phyloP scores from a whole-genome alignment of 2,797 vertebrate species.

The Lacerta viridis region DNA sequence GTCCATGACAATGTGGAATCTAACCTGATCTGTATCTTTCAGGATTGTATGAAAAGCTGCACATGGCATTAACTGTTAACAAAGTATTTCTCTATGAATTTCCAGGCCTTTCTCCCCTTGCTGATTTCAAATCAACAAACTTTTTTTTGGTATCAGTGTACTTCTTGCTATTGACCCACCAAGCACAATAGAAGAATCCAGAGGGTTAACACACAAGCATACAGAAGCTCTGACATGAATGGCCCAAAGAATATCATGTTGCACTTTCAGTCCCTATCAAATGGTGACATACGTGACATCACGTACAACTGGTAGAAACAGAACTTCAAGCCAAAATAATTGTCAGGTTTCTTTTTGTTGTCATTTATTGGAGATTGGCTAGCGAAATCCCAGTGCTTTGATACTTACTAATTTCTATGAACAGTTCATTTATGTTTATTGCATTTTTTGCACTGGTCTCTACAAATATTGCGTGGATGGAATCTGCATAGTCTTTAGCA shows the following conservation, averaged over 20 bases:
- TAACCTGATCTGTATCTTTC: background rate
- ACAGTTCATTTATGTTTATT: constrained; percentile 99
- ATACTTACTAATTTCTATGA: constrained; percentile 99
- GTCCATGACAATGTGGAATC: background rate
- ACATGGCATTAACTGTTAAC: background rate
- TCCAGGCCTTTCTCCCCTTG: constrained; percentile 16
- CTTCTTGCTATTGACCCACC: constrained; percentile 34
- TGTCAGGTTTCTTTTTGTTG: constrained; percentile 28
- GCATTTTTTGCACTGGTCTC: constrained; percentile 98
- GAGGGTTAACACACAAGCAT: constrained; percentile 13
- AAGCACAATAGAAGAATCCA: constrained; percentile 13
- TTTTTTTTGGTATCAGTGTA: constrained; percentile 14
- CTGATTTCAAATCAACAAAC: constrained; percentile 38
- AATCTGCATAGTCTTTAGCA: constrained; percentile 98
- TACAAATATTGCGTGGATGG: constrained; percentile 97
- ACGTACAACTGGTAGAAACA: background rate
- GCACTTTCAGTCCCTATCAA: background rate
- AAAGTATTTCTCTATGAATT: background rate
- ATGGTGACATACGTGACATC: background rate
- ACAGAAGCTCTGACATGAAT: constrained; percentile 27
- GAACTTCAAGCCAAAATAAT: constrained; percentile 16
- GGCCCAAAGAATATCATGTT: constrained; percentile 23
- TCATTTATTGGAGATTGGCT: constrained; percentile 2
- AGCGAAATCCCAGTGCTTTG: constrained; percentile 12
- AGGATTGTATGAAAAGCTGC: background rate